Percentiles rank a stretch among this genome's conserved stretches.
Evolutionary conservation across 2,797 vertebrate genomes (phyloP).

Genomic region (Macropodus opercularis): DNA sequence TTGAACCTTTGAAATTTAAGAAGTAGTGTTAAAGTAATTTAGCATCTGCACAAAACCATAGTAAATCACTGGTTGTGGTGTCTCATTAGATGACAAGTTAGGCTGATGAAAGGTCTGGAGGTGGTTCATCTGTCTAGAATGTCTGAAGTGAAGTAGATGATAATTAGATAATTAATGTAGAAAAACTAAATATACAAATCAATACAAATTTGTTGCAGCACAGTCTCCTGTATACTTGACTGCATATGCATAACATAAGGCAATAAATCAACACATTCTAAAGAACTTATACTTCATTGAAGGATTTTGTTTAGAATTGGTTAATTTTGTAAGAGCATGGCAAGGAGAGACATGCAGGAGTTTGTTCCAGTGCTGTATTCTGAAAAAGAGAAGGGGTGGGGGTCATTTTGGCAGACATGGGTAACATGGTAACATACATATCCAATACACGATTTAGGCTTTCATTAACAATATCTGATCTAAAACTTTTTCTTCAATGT

Average conservation of each 20-base stretch:
- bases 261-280: conserved; percentile 55
- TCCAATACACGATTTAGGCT: neutral
- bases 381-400: neutral
- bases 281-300: conserved; percentile 33
- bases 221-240: neutral
- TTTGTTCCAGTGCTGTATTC: neutral
- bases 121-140: too few relatives aligned
- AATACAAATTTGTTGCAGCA: conserved; percentile 3
- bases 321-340: conserved; percentile 10
- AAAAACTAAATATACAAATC: neutral
- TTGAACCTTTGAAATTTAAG: too few relatives aligned
- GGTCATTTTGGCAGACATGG: neutral
- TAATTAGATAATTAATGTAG: too few relatives aligned
- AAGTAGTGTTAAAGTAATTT: too few relatives aligned
- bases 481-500: too few relatives aligned
- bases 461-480: neutral
- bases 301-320: neutral
- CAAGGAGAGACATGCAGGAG: neutral
- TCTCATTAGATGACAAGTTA: too few relatives aligned
- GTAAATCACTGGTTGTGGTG: too few relatives aligned
- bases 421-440: conserved; percentile 27
- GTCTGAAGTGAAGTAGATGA: too few relatives aligned
- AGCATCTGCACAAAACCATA: too few relatives aligned
- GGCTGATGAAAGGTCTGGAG: too few relatives aligned
- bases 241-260: conserved; percentile 23